phyloP scores from a whole-genome alignment of 2,113 vertebrate species.

The Hyperoodon ampullatus region DNA sequence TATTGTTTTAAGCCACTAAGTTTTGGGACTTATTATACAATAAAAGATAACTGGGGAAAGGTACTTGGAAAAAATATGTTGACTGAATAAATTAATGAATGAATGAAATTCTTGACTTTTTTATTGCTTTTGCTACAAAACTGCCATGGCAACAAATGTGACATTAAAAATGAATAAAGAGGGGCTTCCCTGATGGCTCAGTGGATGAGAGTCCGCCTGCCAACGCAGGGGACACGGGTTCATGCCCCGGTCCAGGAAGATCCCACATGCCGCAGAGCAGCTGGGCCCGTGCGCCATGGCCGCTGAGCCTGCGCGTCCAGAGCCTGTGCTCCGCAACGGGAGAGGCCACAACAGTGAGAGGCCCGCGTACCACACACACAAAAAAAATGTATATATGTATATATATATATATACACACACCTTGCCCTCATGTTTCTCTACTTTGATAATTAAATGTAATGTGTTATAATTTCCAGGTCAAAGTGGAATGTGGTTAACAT shows the following conservation, averaged over 20 bases:
- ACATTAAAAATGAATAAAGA: conserved; percentile 18
- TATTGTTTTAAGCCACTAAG: neutral
- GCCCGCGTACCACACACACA: no score
- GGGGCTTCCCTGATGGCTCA: no score
- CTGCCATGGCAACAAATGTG: conserved; percentile 23
- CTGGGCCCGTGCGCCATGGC: no score
- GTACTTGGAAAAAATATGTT: neutral
- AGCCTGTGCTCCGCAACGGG: no score
- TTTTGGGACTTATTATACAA: neutral
- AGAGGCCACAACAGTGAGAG: no score
- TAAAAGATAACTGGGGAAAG: neutral
- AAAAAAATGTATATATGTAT: no score
- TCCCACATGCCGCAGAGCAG: no score
- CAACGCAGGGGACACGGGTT: no score
- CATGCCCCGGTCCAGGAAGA: no score
- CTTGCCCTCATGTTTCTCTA: conserved; percentile 16
- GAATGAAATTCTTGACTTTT: neutral
- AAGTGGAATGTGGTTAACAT: neutral
- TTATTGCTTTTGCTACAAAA: conserved; percentile 41
- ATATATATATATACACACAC: no score
- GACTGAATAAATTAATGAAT: conserved; percentile 13
- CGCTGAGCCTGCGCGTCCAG: no score
- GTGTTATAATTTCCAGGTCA: neutral
- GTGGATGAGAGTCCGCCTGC: no score
- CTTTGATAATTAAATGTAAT: conserved; percentile 13